Base-by-base conservation (phyloP, 2,797 vertebrate genomes). In the Salmo trutta region DNA sequence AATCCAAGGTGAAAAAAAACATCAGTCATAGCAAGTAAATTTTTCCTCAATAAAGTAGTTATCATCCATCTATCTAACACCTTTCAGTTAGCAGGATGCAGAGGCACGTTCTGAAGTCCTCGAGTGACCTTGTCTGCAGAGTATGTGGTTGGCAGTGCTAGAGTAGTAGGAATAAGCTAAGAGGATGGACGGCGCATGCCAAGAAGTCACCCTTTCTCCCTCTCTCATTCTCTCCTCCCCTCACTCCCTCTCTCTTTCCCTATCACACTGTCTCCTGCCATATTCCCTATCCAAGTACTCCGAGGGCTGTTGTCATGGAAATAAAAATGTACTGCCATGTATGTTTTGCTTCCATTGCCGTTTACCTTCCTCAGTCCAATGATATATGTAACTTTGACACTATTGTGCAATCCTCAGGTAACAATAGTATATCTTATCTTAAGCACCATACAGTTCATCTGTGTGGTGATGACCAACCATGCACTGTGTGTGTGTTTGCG, bases 271-370 rank as follows among this genome's bases (percentile, higher is more conserved):
- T 53, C 54, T 77, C 62, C 90, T 89, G 85, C 89, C 89, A 86
- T 92, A 90, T 89, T 89, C 79, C 82, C 86, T 89, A 82, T 59
- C 62, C 86, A 88, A 90, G 89, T 87, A 87, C 86, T 64, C 59
- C 10, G 88, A 87, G 88, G 83, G 86, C 90, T 90, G 93, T 93
- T 92, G 92, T 92, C 88, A 93, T 92, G 91, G 92, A 83, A 76
- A 93, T 91, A 85, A 87, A 24, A 91, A 90, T 87, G 92, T 90
- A 81, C 83, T 84, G 77, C 84, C 59, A 86, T 83, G 90, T 91
- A 75, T 69, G 56, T 41, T 62, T 71, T 84, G 82, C 84, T 47
- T 87, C 85, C 68, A 74, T 85, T 66, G 85, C 81, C 87, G 85
- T 89, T 91, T 87, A 51, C 85, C 90, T 83, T 83, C 82, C 80